Conservation (phyloP, 2,888 invertebrate species). For the Tetheella fluctuosa region DNA sequence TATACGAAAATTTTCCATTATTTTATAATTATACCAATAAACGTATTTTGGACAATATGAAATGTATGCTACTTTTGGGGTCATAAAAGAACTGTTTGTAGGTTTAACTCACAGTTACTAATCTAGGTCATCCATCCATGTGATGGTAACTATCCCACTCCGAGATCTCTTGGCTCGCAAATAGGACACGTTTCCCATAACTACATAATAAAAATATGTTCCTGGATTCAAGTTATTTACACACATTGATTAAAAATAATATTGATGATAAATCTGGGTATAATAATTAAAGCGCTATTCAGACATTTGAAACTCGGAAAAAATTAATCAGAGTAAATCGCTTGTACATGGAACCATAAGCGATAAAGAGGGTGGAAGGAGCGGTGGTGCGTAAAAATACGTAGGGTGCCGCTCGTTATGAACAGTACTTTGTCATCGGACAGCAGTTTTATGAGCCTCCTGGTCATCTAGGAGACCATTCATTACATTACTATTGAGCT, state of each 20-base stretch:
- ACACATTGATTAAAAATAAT: neutral
- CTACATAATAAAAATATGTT: too few relatives aligned
- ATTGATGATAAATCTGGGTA: neutral
- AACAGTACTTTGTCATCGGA: conserved; percentile 66
- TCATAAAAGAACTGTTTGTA: too few relatives aligned
- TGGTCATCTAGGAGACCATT: conserved; percentile 49
- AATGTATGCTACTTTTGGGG: too few relatives aligned
- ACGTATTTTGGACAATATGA: too few relatives aligned
- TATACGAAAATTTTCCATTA: too few relatives aligned
- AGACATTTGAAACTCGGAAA: neutral
- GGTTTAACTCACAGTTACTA: too few relatives aligned
- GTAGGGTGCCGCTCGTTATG: conserved; percentile 55
- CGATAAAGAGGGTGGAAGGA: conserved; percentile 52
- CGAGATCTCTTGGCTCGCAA: too few relatives aligned
- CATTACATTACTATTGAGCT: conserved; percentile 12
- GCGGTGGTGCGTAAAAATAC: conserved; percentile 66
- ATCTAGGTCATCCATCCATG: too few relatives aligned
- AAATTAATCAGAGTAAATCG: conserved; percentile 27
- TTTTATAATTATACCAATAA: too few relatives aligned
- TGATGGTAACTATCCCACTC: too few relatives aligned
- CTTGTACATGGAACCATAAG: conserved; percentile 13
- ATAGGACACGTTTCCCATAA: too few relatives aligned
- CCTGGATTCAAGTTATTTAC: too few relatives aligned
- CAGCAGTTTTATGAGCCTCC: conserved; percentile 63
- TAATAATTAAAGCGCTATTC: conserved; percentile 9